Evolutionary conservation across 2,797 vertebrate genomes (phyloP).

Genomic region (Gorsachius magnificus): DNA sequence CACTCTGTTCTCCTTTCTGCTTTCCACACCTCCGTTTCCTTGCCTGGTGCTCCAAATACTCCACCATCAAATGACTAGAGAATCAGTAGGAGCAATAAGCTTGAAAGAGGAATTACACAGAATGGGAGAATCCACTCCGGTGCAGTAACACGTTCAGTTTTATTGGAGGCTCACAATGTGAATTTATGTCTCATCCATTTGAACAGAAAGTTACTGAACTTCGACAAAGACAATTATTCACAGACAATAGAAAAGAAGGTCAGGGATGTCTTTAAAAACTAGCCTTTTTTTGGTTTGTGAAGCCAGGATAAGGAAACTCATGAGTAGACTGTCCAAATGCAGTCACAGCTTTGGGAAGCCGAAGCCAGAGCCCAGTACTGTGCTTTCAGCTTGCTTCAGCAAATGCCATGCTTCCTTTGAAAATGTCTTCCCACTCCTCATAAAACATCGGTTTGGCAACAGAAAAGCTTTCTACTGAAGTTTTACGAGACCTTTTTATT

Average conservation of each 20-base stretch:
- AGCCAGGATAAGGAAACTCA: background rate
- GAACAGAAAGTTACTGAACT: background rate
- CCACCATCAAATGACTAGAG: background rate
- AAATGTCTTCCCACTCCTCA: background rate
- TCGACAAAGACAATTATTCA: background rate
- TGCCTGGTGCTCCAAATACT: background rate
- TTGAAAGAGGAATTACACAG: background rate
- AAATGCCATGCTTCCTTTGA: background rate
- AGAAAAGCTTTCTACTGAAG: background rate
- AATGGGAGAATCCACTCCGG: background rate
- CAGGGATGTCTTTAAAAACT: background rate
- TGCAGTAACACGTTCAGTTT: background rate
- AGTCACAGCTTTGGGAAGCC: background rate
- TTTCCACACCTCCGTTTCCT: background rate
- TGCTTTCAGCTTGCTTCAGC: background rate
- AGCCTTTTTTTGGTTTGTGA: background rate
- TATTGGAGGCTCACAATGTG: background rate
- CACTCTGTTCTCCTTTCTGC: background rate
- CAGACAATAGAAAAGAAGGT: background rate
- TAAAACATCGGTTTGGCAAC: background rate
- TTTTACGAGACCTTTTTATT: constrained; percentile 2
- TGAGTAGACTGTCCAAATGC: background rate
- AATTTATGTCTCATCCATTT: background rate
- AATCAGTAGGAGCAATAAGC: background rate
- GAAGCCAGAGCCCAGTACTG: background rate